Base-by-base conservation (phyloP, 2,113 vertebrate species). In the Himantopus leucocephalus region DNA sequence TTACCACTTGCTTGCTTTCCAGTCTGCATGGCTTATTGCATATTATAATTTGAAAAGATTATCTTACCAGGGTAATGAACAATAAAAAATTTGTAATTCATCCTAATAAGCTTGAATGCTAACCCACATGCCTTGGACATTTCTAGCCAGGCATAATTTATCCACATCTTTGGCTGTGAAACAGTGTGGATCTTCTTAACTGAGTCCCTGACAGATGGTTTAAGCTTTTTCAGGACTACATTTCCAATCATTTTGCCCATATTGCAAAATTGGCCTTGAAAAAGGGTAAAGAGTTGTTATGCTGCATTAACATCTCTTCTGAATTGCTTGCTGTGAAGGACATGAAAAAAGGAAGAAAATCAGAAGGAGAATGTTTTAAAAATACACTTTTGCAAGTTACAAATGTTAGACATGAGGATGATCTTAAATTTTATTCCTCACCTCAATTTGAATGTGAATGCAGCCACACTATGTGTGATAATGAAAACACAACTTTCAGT, bases 221-320 rank as follows among this genome's bases (percentile, higher is more conserved):
- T 98, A 97, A 97, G 98, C 89, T 74, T 98, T 98, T 98, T 97
- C 97, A 97, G 96, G 97, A 97, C 96, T 98, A 94, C 93, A 95
- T 98, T 98, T 98, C 97, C 97, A 98, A 95, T 98, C 97, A 98
- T 98, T 98, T 98, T 98, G 96, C 97, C 96, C 98, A 97, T 98
- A 98, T 98, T 98, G 97, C 98, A 98, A 98, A 98, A 98, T 97
- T 98, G 98, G 98, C 98, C 98, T 98, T 98, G 98, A 96, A 98
- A 98, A 98, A 98, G 97, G 98, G 97, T 98, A 97, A 97, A 98
- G 97, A 97, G 96, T 97, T 98, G 97, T 98, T 98, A 96, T 98
- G 97, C 97, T 96, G 97, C 94, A 97, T 98, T 98, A 97, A 93
- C 92, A 96, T 97, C 97, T 97, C 95, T 97, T 97, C 94, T 97